Percentiles rank a stretch among this genome's conserved stretches.
phyloP scores from a whole-genome alignment of 2,888 invertebrate species.

The Odontothrips loti region DNA sequence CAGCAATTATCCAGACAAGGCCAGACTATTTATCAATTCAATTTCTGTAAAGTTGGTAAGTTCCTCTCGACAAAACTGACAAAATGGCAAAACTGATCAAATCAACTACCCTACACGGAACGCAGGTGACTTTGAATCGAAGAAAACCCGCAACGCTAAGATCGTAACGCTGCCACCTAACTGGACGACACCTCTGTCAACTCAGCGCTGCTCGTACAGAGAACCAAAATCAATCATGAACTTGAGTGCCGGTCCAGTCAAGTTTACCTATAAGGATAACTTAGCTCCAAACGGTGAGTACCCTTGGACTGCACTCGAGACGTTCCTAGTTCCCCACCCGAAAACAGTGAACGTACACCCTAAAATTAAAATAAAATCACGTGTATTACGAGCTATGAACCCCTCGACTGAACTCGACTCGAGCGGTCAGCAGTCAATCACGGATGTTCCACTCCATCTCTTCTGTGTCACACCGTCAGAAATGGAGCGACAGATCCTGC shows the following conservation, averaged over 20 bases:
- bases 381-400: too few relatives aligned
- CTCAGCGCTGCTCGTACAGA: slow-evolving; percentile 4
- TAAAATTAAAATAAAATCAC: not conserved
- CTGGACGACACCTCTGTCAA: not conserved
- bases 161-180: not conserved
- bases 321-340: not conserved
- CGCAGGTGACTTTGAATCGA: not conserved
- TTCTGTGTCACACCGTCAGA: not conserved
- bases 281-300: not conserved
- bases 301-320: not conserved
- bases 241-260: not conserved
- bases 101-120: not conserved
- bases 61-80: not conserved
- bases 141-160: not conserved
- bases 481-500: not conserved
- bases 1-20: not conserved
- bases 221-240: not conserved
- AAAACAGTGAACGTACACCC: not conserved
- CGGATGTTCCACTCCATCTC: not conserved
- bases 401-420: not conserved
- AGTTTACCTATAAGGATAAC: not conserved
- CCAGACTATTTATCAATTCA: not conserved
- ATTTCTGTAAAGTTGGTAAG: not conserved
- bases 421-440: not conserved
- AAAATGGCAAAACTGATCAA: not conserved